phyloP scores from a whole-genome alignment of 2,888 invertebrate genomes.

The Mythimna ferrago region DNA sequence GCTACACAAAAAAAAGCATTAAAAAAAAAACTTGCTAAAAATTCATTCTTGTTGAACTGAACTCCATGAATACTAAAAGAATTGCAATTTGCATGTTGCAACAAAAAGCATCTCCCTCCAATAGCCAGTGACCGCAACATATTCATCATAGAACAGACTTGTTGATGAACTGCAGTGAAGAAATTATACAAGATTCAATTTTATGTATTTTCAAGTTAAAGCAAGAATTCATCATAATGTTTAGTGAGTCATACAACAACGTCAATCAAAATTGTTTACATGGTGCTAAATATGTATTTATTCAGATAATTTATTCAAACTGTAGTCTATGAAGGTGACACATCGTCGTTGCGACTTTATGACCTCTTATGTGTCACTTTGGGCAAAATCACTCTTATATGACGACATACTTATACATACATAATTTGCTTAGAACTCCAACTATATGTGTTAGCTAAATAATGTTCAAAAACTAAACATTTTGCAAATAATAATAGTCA shows the following conservation, averaged over 20 bases:
- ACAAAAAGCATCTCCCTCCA: constrained; percentile 31
- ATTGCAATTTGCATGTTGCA: constrained; percentile 19
- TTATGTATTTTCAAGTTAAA: constrained; percentile 9
- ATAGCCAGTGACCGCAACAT: constrained; percentile 32
- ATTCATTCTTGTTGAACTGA: neutral
- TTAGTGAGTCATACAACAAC: constrained; percentile 35
- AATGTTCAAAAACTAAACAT: neutral
- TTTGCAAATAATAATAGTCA: neutral
- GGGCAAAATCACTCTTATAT: no score
- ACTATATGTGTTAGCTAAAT: neutral
- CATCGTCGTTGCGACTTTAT: neutral
- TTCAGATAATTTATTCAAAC: constrained; percentile 7
- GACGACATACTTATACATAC: neutral
- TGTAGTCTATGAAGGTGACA: constrained; percentile 22
- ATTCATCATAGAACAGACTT: constrained; percentile 15
- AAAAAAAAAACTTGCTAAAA: neutral
- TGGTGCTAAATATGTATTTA: constrained; percentile 9
- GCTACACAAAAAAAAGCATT: no score
- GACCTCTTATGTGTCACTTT: no score
- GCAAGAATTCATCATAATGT: constrained; percentile 26
- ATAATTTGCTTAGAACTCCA: neutral
- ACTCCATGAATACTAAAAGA: neutral
- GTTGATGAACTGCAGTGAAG: constrained; percentile 19
- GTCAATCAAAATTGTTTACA: constrained; percentile 32
- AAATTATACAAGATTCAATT: constrained; percentile 17